These are phyloP conservation scores for Pristionchus fissidentatus DNA, from an alignment of 2,888 invertebrate genomes.

Conservation along the genomic window DNA sequence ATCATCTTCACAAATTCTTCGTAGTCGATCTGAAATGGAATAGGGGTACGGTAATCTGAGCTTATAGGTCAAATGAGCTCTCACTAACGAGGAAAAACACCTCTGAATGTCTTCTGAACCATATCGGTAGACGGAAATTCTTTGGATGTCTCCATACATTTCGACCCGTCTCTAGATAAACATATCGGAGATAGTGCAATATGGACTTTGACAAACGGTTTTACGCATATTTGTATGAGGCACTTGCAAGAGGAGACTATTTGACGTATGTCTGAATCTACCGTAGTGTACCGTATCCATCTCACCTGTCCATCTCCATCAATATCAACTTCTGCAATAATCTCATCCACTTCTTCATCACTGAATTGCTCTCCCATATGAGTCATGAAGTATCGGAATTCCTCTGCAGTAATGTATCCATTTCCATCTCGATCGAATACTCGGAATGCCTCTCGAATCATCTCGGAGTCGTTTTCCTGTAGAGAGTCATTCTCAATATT, in stretches of 20 bases:
- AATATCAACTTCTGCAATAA: constrained; percentile 75
- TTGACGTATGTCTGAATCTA: too few relatives aligned
- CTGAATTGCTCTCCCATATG: constrained; percentile 76
- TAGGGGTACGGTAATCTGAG: not conserved
- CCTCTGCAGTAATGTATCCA: constrained; percentile 75
- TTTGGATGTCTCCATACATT: not conserved
- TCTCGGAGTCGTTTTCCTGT: constrained; percentile 75
- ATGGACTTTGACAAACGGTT: not conserved
- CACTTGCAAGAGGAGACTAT: too few relatives aligned
- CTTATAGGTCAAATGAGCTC: too few relatives aligned
- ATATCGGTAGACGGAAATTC: not conserved
- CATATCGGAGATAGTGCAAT: not conserved
- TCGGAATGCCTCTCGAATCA: constrained; percentile 75
- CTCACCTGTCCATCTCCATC: constrained; percentile 75
- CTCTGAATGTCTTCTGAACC: too few relatives aligned
- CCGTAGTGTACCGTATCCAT: not conserved
- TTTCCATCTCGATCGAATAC: constrained; percentile 76
- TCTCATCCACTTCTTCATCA: constrained; percentile 75
- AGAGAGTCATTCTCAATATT: too few relatives aligned
- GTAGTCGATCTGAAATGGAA: constrained; percentile 71
- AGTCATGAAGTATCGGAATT: constrained; percentile 75
- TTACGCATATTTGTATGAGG: constrained; percentile 24
- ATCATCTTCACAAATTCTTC: constrained; percentile 71
- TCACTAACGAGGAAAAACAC: too few relatives aligned
- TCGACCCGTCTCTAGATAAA: too few relatives aligned